Evolutionary conservation across 1,140 invertebrate species (phyloP).

Genomic region (honey bee (Apis mellifera)): Amel_HAv3.1 CM009939.2:6415501-6416000

Average conservation of each 20-base stretch:
- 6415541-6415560: slow-evolving; percentile 14
- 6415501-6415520: background rate
- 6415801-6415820: slow-evolving; percentile 98
- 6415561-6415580: slow-evolving; percentile 17
- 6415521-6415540: background rate
- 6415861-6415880: slow-evolving; percentile 85
- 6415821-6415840: slow-evolving; percentile 92
- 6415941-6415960: slow-evolving; percentile 91
- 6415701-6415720: slow-evolving; percentile 85
- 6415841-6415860: slow-evolving; percentile 95
- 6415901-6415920: background rate
- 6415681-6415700: slow-evolving; percentile 27
- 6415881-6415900: background rate
- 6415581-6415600: slow-evolving; percentile 9
- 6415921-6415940: slow-evolving; percentile 86
- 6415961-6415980: slow-evolving; percentile 90
- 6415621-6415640: slow-evolving; percentile 35
- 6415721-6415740: slow-evolving; percentile 96
- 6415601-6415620: slow-evolving; percentile 10
- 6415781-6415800: slow-evolving; percentile 98
- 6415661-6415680: slow-evolving; percentile 38
- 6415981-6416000: slow-evolving; percentile 86
- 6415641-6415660: slow-evolving; percentile 15
- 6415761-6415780: slow-evolving; percentile 97
- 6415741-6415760: slow-evolving; percentile 95